Conservation (phyloP, 2,888 invertebrate species). For the Habroteleia sp. region DNA sequence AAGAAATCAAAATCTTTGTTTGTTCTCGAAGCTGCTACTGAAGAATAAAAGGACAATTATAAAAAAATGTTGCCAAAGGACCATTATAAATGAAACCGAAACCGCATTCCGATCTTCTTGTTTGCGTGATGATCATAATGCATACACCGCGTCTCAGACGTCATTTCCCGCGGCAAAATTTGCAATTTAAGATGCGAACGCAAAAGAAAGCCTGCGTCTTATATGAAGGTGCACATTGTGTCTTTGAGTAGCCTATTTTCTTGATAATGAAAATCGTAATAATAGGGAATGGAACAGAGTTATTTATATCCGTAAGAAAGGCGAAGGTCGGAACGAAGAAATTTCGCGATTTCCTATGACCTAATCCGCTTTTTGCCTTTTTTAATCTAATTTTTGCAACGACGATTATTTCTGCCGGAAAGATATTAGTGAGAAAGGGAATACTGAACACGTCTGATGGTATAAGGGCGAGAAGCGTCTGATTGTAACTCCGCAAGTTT, state of each 20-base stretch:
- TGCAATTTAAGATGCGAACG: constrained; percentile 72
- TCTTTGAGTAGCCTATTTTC: constrained; percentile 45
- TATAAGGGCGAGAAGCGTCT: constrained; percentile 56
- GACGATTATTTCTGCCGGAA: constrained; percentile 26
- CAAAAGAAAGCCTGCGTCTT: constrained; percentile 58
- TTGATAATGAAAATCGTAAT: constrained; percentile 63
- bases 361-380: not conserved
- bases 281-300: constrained; percentile 21
- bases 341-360: not conserved
- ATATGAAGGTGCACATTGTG: constrained; percentile 48
- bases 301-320: constrained; percentile 3
- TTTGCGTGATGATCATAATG: constrained; percentile 24
- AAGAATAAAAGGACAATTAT: too few relatives aligned
- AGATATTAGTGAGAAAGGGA: constrained; percentile 44
- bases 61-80: too few relatives aligned
- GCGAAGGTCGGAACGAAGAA: not conserved
- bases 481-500: constrained; percentile 58
- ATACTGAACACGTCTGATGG: constrained; percentile 51
- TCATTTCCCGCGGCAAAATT: constrained; percentile 74
- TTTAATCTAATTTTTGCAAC: constrained; percentile 13
- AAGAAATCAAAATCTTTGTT: too few relatives aligned
- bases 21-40: too few relatives aligned
- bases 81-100: too few relatives aligned
- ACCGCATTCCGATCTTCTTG: too few relatives aligned
- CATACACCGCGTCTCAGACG: constrained; percentile 42